Conservation (phyloP, 2,888 invertebrate species). For the Drosophila monieri region DNA sequence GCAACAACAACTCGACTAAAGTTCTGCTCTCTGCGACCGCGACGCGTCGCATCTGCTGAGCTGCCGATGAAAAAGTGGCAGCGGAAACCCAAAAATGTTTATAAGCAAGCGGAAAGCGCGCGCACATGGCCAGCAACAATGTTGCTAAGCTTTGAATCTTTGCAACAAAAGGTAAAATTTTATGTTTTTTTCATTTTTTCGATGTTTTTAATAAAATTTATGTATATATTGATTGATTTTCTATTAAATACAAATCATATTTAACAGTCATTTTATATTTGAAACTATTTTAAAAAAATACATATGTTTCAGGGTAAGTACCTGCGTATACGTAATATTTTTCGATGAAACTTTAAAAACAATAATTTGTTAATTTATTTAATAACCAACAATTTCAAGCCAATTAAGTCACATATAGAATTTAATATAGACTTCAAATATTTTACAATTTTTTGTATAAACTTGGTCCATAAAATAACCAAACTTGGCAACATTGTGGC, state of each 20-base stretch:
- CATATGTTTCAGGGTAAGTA: no score
- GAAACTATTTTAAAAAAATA: no score
- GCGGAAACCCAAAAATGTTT: constrained; percentile 40
- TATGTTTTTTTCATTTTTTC: background rate
- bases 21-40: constrained; percentile 17
- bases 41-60: constrained; percentile 70
- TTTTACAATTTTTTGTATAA: background rate
- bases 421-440: no score
- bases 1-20: constrained; percentile 28
- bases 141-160: constrained; percentile 4
- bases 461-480: background rate
- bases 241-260: background rate
- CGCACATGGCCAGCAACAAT: constrained; percentile 25
- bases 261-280: background rate
- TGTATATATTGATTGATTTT: background rate
- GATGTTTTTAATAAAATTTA: background rate
- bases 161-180: background rate
- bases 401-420: no score
- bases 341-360: no score
- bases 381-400: no score
- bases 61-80: constrained; percentile 53
- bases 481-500: constrained; percentile 1
- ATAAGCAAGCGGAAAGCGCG: constrained; percentile 26
- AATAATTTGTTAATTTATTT: no score
- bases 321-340: no score